Conservation (phyloP, 2,797 vertebrate genomes). For the Phalanger gymnotis region DNA sequence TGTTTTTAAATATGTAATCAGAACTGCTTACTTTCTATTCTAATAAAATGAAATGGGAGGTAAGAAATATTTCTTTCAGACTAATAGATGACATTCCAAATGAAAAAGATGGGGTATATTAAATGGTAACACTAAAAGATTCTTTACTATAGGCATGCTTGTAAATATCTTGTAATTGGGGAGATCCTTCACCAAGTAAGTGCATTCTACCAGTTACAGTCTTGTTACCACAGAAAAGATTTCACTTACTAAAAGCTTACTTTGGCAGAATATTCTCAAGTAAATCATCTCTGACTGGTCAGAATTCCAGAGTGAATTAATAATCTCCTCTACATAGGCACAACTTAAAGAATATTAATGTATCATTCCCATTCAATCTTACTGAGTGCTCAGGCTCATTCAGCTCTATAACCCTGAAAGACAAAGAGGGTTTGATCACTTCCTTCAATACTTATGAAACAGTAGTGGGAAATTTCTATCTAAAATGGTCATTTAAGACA, state of each 20-base stretch:
- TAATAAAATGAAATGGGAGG: not conserved
- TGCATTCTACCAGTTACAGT: constrained; percentile 33
- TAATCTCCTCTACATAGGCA: constrained; percentile 3
- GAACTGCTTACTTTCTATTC: not conserved
- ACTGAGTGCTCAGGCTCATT: constrained; percentile 23
- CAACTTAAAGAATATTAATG: constrained; percentile 17
- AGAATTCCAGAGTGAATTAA: constrained; percentile 40
- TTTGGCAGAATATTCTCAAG: constrained; percentile 27
- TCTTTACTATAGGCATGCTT: constrained; percentile 34
- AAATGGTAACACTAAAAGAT: constrained; percentile 24
- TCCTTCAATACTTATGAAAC: not conserved
- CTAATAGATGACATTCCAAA: not conserved
- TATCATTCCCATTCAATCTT: not conserved
- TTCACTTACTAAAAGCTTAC: constrained; percentile 49
- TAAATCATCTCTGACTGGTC: constrained; percentile 31
- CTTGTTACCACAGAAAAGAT: not conserved
- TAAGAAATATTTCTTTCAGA: constrained; percentile 13
- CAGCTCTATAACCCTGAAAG: not conserved
- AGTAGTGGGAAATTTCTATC: no score
- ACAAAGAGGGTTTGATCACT: not conserved
- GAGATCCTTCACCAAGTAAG: constrained; percentile 39
- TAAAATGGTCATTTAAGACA: no score
- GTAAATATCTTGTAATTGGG: constrained; percentile 37
- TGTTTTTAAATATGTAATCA: not conserved
- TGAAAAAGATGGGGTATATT: constrained; percentile 19